Conservation (phyloP, 2,113 vertebrate genomes). For the Salvelinus sp. region DNA sequence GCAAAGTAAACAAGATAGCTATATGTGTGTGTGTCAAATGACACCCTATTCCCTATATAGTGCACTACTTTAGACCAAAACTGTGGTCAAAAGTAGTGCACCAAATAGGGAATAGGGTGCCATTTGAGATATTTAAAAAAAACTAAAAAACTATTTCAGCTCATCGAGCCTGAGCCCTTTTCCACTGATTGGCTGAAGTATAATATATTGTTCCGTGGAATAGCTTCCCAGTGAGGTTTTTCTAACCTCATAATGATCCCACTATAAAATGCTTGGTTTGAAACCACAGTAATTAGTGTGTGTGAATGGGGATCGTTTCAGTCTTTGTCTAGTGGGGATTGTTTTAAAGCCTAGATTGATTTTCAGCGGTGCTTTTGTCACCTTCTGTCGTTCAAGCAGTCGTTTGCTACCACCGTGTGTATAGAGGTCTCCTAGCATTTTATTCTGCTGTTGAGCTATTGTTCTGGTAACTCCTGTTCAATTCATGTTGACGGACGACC, state of each 20-base stretch:
- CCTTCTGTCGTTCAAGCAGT: slow-evolving; percentile 3
- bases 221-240: slow-evolving; percentile 55
- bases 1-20: slow-evolving; percentile 68
- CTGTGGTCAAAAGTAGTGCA: too few species aligned
- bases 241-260: slow-evolving; percentile 64
- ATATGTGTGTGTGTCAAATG: too few species aligned
- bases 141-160: too few species aligned
- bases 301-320: slow-evolving; percentile 35
- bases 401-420: slow-evolving; percentile 1
- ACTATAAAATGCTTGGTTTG: slow-evolving; percentile 54
- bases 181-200: slow-evolving; percentile 61
- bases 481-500: not conserved
- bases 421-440: slow-evolving; percentile 2
- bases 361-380: slow-evolving; percentile 44
- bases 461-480: not conserved
- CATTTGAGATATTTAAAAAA: too few species aligned
- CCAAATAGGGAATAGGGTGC: too few species aligned
- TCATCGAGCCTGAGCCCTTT: slow-evolving; percentile 18
- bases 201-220: slow-evolving; percentile 59
- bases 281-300: slow-evolving; percentile 61
- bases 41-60: too few species aligned
- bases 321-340: slow-evolving; percentile 45
- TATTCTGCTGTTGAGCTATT: not conserved
- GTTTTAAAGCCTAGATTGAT: slow-evolving; percentile 52
- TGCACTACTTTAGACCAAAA: too few species aligned